Base-by-base conservation (phyloP, 2,888 invertebrate species). In the Chirona hameri region DNA sequence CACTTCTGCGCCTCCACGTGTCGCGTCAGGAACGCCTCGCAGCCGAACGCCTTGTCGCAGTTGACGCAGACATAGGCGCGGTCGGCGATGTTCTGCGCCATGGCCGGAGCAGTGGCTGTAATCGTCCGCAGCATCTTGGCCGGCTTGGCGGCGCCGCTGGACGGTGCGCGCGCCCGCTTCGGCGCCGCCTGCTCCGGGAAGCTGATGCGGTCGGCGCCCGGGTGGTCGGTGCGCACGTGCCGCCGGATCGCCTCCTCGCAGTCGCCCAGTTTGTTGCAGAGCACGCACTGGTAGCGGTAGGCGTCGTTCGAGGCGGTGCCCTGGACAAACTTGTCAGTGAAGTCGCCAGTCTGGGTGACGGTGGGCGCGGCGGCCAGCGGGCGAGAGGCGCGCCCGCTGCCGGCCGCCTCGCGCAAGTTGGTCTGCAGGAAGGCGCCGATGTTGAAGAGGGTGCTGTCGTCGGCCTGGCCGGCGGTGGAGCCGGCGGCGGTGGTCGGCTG, bases 191-290 rank as follows among this genome's bases (percentile, higher is more conserved):
- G n/a, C 48, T 24, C 46, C n/a, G 79, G 79, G 79, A 79, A 79
- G 79, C 79, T 79, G 79, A 79, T 79, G 48, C 79, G 79, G 48
- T 79, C 79, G 79, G 79, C 79, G 79, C 79, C 79, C 46, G 79
- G 48, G 79, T 79, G 79, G 48, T 79, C 79, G 46, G 39, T 1
- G 10, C 79, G 79, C 79, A 79, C 79, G 79, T 79, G 79, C n/a
- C 48, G 79, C 4, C 79, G 39, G 9, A 79, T 48, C 12, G 48
- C 79, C 79, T 46, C 79, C 79, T 79, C 79, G n/a, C 79, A 79
- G 48, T 79, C 79, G 79, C 79, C 79, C 48, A 79, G 79, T 24
- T 48, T 46, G 46, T 48, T n/a, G 15, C 79, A 79, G n/a, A 79
- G 48, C 46, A 79, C 79, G 48, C 79, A 79, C 79, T 48, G 79